Conservation (phyloP, 2,888 invertebrate species). For the Galerucella calmariensis region DNA sequence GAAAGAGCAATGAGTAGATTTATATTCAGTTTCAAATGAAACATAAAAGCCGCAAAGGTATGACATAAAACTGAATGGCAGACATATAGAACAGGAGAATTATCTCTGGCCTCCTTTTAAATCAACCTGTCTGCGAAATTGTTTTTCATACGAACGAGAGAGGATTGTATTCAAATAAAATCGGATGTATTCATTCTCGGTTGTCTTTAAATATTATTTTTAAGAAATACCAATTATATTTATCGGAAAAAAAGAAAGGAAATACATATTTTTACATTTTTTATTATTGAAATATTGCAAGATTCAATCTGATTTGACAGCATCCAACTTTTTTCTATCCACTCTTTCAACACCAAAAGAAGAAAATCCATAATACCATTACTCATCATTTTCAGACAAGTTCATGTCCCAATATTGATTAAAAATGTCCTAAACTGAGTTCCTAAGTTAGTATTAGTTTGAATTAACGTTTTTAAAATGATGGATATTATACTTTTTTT, state of each 20-base stretch:
- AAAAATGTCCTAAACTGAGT: neutral
- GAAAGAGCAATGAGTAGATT: constrained; percentile 37
- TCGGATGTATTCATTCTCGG: neutral
- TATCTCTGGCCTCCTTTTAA: constrained; percentile 26
- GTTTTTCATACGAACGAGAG: constrained; percentile 17
- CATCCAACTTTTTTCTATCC: too few species aligned
- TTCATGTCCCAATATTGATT: neutral
- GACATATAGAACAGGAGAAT: constrained; percentile 26
- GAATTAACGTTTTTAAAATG: neutral
- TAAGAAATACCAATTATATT: neutral
- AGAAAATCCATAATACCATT: too few species aligned
- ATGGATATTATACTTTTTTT: too few species aligned
- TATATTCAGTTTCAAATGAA: constrained; percentile 38
- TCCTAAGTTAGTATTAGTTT: neutral
- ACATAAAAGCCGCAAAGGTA: constrained; percentile 24
- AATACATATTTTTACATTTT: too few species aligned
- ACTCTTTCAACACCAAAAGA: too few species aligned
- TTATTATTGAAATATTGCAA: too few species aligned
- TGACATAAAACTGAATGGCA: constrained; percentile 18
- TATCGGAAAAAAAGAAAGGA: too few species aligned
- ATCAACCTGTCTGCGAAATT: constrained; percentile 25
- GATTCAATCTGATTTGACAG: too few species aligned
- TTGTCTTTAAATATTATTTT: neutral
- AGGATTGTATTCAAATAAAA: neutral
- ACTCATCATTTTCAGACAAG: neutral